Evolutionary conservation across 2,113 vertebrate genomes (phyloP).

Genomic region (Oophaga pumilio): DNA sequence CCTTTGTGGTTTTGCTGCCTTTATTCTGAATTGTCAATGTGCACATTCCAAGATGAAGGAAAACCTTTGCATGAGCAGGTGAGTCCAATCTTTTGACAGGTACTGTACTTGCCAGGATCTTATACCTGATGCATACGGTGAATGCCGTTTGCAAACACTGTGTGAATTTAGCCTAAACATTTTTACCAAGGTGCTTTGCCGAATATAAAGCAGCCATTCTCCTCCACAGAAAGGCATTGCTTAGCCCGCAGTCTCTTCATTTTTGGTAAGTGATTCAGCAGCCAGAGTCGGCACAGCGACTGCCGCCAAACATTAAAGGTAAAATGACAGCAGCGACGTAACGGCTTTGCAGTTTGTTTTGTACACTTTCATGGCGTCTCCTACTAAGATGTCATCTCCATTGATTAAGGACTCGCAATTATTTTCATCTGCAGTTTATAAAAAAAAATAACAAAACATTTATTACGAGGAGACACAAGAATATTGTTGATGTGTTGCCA

Average conservation of each 20-base stretch:
- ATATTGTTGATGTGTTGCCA: slow-evolving; percentile 54
- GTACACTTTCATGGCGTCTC: not conserved
- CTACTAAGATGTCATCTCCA: slow-evolving; percentile 40
- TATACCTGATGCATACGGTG: too few relatives aligned
- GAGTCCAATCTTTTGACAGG: too few relatives aligned
- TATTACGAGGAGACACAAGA: slow-evolving; percentile 34
- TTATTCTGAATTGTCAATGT: too few relatives aligned
- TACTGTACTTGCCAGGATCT: too few relatives aligned
- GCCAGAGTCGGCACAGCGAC: not conserved
- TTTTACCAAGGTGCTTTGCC: too few relatives aligned
- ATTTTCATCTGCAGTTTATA: slow-evolving; percentile 26
- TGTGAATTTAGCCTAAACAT: not conserved
- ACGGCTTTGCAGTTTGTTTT: not conserved
- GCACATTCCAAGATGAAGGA: too few relatives aligned
- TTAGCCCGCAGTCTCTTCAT: not conserved
- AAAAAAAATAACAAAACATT: slow-evolving; percentile 28
- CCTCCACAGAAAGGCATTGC: not conserved
- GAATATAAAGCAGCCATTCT: not conserved
- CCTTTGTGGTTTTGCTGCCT: too few relatives aligned
- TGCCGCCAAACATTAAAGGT: not conserved
- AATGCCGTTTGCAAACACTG: too few relatives aligned
- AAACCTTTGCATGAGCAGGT: too few relatives aligned
- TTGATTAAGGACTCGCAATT: slow-evolving; percentile 43
- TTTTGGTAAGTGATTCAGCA: not conserved
- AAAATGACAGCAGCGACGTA: not conserved